These are phyloP conservation scores for Scolopax bukidnonensis DNA, from an alignment of 2,797 vertebrate genomes.

Conservation along the genomic window DNA sequence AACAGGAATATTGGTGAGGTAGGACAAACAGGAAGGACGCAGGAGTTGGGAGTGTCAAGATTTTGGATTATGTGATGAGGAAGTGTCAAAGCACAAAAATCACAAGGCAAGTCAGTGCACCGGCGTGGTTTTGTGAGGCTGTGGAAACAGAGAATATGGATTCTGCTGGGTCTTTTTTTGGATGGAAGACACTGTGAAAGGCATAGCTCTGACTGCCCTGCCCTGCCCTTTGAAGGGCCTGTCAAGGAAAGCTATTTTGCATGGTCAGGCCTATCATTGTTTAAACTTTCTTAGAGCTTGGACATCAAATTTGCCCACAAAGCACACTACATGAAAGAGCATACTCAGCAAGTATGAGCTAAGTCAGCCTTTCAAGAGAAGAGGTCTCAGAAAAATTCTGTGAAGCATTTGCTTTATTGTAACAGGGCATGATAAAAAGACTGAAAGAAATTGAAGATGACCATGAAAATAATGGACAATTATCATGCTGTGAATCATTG, in stretches of 20 bases:
- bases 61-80: background rate
- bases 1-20: background rate
- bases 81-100: background rate
- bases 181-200: background rate
- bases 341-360: background rate
- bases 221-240: background rate
- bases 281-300: background rate
- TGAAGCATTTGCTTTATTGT: background rate
- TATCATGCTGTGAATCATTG: background rate
- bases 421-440: background rate
- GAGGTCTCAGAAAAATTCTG: background rate
- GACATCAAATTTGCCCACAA: background rate
- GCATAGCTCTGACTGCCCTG: background rate
- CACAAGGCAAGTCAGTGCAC: background rate
- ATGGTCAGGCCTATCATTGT: background rate
- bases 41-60: background rate
- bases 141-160: background rate
- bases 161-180: background rate
- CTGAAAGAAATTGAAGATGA: background rate
- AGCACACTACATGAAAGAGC: background rate
- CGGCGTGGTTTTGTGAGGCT: background rate
- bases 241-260: background rate
- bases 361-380: background rate
- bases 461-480: slow-evolving; percentile 9
- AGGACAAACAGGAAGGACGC: background rate